Evolutionary conservation across 2,113 vertebrate species (phyloP), one percentile per base, ranked within the genome.

Genomic region (Erpornis zantholeuca): DNA sequence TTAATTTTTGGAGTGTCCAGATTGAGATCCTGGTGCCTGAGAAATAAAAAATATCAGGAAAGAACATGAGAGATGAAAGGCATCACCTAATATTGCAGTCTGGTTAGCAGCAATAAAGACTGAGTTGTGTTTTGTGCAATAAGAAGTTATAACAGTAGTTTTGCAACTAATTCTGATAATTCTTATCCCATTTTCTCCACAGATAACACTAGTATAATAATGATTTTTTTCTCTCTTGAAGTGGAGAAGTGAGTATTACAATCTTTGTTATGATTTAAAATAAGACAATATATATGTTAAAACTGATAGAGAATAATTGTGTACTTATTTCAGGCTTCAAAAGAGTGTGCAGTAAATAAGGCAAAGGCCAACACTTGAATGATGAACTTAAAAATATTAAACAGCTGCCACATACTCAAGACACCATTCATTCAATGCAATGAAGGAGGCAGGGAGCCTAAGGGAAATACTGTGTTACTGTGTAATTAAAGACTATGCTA

Each of bases 371-470:
- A 75, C 11, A 60, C 60, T 81, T 82, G 52, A 89, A 92, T 79
- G 21, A 95, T 87, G 77, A 94, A 36, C 29, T 84, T 68, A 79
- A 95, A 95, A 91, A 44, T 75, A 84, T 64, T 82, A 92, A 94
- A 75, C 82, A 92, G 52, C 35, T 87, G 78, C 52, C 63, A 60
- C 12, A 31, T 57, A 78, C 85, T 65, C 42, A 73, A 91, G 44
- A 31, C 33, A 82, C 33, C 18, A 54, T 84, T 86, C 57, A 78
- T 81, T 21, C 61, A 87, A 31, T 31, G 40, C 19, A 85, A 54
- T 52, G 35, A 89, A 91, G 4, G 3, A 94, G 70, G 29, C 35
- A 76, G 35, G 36, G 15, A 86, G 19, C 56, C 81, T 82, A 45
- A 71, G 81, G 65, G 53, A 94, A 91, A 84, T 87, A 59, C 52